Evolutionary conservation across 1,140 invertebrate genomes (phyloP), one percentile per base, ranked within the genome.

Genomic region (Sitophilus oryzae): DNA sequence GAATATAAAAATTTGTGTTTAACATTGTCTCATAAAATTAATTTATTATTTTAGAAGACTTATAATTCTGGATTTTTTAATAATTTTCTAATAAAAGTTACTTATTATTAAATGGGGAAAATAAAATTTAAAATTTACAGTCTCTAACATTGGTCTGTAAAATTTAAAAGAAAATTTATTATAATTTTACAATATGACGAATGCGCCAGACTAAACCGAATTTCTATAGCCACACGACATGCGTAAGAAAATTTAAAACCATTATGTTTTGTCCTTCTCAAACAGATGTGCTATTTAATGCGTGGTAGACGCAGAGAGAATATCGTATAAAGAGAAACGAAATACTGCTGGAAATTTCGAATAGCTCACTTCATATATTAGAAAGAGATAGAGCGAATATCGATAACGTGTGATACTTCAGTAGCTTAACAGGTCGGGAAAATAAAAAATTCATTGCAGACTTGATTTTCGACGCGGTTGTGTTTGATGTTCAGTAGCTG

Each of bases 381-480:
- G 18, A 42, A 15, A 42, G 40, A 42, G 18, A 42, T 9, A 20
- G 18, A 42, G 10, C 2, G 19, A 2, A 18, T 2, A 40, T 2
- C 3, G 15, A n/a, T 5, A 16, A 8, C 2, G 37, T 18, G 11
- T 15, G 19, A n/a, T 42, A 19, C 3, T 11, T 42, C 40, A 20
- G 21, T 14, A 3, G 21, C 18, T 20, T n/a, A 46, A 46, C 18
- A 15, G n/a, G 30, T n/a, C 30, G 21, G n/a, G 11, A 14, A 30
- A 15, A 23, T 20, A 52, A 52, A 51, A 52, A 52, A 44, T 52
- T 61, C 50, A 48, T 43, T 52, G 51, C 44, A 56, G 55, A 58
- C 56, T 58, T 49, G 56, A 38, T 59, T 25, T 57, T 37, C 38
- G 40, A 48, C 41, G 30, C 42, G 11, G 38, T 41, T 42, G 49